Percentiles rank a stretch among this genome's conserved stretches.
phyloP scores from a whole-genome alignment of 2,797 vertebrate species.

The Enoplosus armatus region DNA sequence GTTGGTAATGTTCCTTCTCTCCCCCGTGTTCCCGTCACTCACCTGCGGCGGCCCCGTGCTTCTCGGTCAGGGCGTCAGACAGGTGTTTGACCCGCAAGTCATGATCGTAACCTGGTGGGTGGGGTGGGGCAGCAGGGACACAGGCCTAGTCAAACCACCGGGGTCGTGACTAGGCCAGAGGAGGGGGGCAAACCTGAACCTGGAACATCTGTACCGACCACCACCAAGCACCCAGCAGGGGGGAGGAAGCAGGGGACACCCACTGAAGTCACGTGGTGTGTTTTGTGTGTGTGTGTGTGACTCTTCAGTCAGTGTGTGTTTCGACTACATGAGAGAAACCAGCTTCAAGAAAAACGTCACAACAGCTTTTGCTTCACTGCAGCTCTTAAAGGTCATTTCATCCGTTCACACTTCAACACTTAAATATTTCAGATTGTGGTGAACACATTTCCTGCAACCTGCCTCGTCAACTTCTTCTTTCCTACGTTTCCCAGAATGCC shows the following conservation, averaged over 20 bases:
- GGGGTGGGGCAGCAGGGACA: slow-evolving; percentile 76
- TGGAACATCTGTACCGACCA: slow-evolving; percentile 71
- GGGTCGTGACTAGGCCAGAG: slow-evolving; percentile 79
- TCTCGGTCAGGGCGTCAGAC: slow-evolving; percentile 92
- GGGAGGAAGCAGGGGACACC: slow-evolving; percentile 43
- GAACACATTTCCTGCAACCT: too few relatives aligned
- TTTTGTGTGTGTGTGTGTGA: slow-evolving; percentile 49
- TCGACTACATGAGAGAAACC: slow-evolving; percentile 30
- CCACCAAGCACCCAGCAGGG: slow-evolving; percentile 76
- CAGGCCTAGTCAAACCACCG: slow-evolving; percentile 85
- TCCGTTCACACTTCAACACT: not conserved
- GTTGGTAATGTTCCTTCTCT: slow-evolving; percentile 12
- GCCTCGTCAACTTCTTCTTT: not conserved
- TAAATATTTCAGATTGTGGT: not conserved
- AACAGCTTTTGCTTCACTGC: slow-evolving; percentile 58
- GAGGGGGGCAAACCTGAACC: slow-evolving; percentile 78
- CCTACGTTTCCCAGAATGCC: slow-evolving; percentile 11
- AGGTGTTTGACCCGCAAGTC: slow-evolving; percentile 94
- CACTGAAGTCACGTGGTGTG: not conserved
- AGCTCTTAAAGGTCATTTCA: not conserved
- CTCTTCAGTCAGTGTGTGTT: slow-evolving; percentile 54
- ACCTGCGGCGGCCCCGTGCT: slow-evolving; percentile 91
- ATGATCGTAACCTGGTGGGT: slow-evolving; percentile 93
- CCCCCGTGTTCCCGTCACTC: slow-evolving; percentile 81
- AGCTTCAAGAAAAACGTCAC: slow-evolving; percentile 45